These are phyloP conservation scores for Petrophora chlorosata DNA, from an alignment of 2,888 invertebrate species.

Conservation along the genomic window DNA sequence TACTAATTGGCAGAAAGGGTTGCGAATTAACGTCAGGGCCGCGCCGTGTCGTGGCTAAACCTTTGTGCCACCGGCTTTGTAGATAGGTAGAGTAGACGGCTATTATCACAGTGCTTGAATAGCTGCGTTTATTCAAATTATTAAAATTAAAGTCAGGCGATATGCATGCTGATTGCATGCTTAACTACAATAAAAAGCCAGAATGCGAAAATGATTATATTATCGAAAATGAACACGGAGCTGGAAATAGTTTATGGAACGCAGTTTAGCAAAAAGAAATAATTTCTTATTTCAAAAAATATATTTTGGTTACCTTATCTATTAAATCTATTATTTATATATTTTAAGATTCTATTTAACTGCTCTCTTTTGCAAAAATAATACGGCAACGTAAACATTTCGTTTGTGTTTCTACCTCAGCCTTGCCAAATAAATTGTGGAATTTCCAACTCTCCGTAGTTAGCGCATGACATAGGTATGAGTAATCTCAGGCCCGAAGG, in stretches of 20 bases:
- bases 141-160: background rate
- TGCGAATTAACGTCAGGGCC: conserved; percentile 82
- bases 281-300: too few relatives aligned
- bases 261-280: too few relatives aligned
- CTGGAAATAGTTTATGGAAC: too few relatives aligned
- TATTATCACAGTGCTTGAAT: conserved; percentile 13
- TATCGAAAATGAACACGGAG: too few relatives aligned
- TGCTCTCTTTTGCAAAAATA: too few relatives aligned
- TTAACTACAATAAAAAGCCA: too few relatives aligned
- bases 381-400: too few relatives aligned
- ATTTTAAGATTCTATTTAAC: too few relatives aligned
- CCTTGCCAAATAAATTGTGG: conserved; percentile 1
- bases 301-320: too few relatives aligned
- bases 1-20: conserved; percentile 84
- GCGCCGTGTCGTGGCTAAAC: conserved; percentile 56
- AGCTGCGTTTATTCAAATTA: background rate
- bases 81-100: conserved; percentile 27
- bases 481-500: conserved; percentile 47
- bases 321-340: too few relatives aligned
- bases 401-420: too few relatives aligned
- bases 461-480: conserved; percentile 57
- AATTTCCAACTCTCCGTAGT: conserved; percentile 7
- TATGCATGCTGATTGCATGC: background rate
- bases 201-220: too few relatives aligned
- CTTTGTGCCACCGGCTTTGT: conserved; percentile 61